Percentiles rank a stretch among this genome's conserved stretches.
Evolutionary conservation across 1,140 invertebrate species (phyloP).

Genomic region (Pogonus chalceus): DNA sequence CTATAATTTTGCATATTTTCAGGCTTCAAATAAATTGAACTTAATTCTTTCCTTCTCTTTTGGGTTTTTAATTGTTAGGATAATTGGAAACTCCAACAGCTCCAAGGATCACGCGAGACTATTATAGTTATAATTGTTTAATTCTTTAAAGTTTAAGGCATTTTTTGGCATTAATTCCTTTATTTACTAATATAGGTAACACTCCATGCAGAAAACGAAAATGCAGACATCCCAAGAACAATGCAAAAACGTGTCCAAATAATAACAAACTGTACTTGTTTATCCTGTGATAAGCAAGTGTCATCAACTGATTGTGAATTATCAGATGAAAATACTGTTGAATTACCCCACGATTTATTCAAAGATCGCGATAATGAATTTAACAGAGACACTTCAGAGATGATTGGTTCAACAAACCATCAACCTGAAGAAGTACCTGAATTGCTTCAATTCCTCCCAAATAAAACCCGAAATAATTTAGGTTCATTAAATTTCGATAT

Average conservation of each 20-base stretch:
- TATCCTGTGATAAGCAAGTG: constrained; percentile 37
- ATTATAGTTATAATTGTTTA: too few species aligned
- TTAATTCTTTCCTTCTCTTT: too few species aligned
- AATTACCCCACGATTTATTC: constrained; percentile 26
- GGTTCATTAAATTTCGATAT: constrained; percentile 10
- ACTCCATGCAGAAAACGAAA: constrained; percentile 42
- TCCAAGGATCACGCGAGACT: too few species aligned
- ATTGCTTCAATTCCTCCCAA: constrained; percentile 16
- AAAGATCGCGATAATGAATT: constrained; percentile 11
- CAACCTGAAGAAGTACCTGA: constrained; percentile 19
- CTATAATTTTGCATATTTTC: too few species aligned
- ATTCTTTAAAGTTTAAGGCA: too few species aligned
- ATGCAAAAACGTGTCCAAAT: constrained; percentile 53
- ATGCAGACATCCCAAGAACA: constrained; percentile 39
- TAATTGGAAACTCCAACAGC: too few species aligned
- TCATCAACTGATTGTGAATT: constrained; percentile 26
- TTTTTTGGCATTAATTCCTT: not conserved
- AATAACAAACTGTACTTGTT: constrained; percentile 53
- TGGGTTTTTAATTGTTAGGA: too few species aligned
- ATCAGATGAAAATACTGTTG: constrained; percentile 23
- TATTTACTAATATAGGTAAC: constrained; percentile 38
- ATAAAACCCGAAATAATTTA: constrained; percentile 10
- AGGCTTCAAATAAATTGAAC: too few species aligned
- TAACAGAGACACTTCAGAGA: not conserved
- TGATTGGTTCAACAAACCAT: not conserved